A percentile compares a stretch with the other conserved stretches of the same genome.
phyloP scores from a whole-genome alignment of 1,140 invertebrate genomes.

The Samia ricini region DNA sequence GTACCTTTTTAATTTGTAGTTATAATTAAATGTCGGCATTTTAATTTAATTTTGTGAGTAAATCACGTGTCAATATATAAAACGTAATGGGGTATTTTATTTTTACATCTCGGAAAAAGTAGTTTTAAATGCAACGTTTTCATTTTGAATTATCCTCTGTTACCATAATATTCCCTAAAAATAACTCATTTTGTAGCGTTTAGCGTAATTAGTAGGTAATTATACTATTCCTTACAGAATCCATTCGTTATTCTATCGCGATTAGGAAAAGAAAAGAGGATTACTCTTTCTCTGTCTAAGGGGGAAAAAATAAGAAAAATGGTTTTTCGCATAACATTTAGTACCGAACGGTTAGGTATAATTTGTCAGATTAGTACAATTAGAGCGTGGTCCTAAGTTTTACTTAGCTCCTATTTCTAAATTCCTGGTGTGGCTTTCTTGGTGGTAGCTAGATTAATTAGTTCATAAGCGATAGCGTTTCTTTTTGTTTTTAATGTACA shows the following conservation, averaged over 20 bases:
- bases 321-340: neutral
- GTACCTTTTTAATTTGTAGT: too few species aligned
- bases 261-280: neutral
- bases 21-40: too few species aligned
- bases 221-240: neutral
- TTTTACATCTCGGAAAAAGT: too few species aligned
- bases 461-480: neutral
- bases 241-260: neutral
- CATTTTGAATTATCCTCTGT: too few species aligned
- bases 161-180: too few species aligned
- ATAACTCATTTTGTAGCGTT: too few species aligned
- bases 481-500: too few species aligned
- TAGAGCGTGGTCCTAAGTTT: neutral
- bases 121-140: too few species aligned
- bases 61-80: too few species aligned
- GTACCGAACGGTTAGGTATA: neutral
- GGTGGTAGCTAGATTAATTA: neutral
- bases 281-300: neutral
- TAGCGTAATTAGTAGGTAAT: too few species aligned
- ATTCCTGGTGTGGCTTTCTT: neutral
- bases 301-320: neutral
- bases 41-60: too few species aligned
- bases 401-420: neutral
- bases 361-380: slow-evolving; percentile 1
- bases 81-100: too few species aligned